Conservation (phyloP, 1,140 invertebrate genomes). For the Leptopilina clavipes region DNA sequence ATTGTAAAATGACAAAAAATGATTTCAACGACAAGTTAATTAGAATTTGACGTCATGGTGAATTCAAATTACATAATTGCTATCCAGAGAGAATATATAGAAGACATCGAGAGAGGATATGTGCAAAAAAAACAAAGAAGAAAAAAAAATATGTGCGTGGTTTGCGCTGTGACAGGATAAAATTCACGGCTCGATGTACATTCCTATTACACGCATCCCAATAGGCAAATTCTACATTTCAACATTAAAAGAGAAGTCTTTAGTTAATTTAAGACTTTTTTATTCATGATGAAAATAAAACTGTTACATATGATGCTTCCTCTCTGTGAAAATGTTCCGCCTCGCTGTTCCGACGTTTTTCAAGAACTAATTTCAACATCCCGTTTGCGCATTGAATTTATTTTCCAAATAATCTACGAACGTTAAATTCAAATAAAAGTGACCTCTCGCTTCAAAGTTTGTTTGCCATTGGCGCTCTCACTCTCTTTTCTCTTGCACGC, state of each 20-base stretch:
- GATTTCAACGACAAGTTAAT: too few species aligned
- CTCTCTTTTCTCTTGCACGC: not conserved
- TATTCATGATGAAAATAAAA: constrained; percentile 18
- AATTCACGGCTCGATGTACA: constrained; percentile 53
- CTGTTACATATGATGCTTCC: not conserved
- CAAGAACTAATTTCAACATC: constrained; percentile 28
- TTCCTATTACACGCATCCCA: constrained; percentile 49
- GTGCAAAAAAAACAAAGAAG: too few species aligned
- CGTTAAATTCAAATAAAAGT: constrained; percentile 13
- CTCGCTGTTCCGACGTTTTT: constrained; percentile 48
- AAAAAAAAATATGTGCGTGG: constrained; percentile 44
- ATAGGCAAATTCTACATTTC: constrained; percentile 36
- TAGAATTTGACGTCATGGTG: too few species aligned
- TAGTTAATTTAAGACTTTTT: constrained; percentile 1
- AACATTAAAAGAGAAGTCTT: not conserved
- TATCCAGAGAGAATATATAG: constrained; percentile 41
- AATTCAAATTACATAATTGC: too few species aligned
- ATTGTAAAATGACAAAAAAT: too few species aligned
- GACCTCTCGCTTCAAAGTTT: constrained; percentile 34
- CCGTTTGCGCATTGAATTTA: constrained; percentile 2
- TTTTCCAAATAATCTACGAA: not conserved
- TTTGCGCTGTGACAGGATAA: constrained; percentile 46
- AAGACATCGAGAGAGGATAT: constrained; percentile 35
- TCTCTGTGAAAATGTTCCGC: constrained; percentile 22
- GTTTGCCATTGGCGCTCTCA: constrained; percentile 16